Percentiles rank a stretch among this genome's conserved stretches.
phyloP scores from a whole-genome alignment of 2,113 vertebrate genomes.

The Amblyornis subalaris region DNA sequence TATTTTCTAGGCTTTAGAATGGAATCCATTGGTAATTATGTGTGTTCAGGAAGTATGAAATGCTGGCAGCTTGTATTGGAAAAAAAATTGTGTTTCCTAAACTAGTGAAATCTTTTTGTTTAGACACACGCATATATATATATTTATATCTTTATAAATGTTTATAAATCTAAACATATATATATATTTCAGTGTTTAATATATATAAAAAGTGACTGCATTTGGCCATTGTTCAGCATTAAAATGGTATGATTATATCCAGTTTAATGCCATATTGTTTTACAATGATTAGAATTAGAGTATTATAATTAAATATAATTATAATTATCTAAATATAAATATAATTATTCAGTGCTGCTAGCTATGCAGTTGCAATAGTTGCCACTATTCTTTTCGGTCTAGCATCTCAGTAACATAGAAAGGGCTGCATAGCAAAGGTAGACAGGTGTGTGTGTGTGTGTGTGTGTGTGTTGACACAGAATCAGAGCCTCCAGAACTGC shows the following conservation, averaged over 20 bases:
- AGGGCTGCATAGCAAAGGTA: background rate
- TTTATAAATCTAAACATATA: background rate
- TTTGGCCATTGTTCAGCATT: background rate
- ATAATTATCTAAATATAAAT: too few species aligned
- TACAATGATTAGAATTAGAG: background rate
- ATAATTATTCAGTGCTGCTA: background rate
- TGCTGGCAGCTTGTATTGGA: background rate
- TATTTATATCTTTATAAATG: background rate
- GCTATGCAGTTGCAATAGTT: background rate
- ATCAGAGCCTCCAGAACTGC: background rate
- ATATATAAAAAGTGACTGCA: background rate
- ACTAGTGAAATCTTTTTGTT: background rate
- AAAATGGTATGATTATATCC: background rate
- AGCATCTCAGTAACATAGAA: background rate
- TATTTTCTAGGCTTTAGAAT: background rate
- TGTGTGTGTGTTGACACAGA: background rate
- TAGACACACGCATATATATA: background rate
- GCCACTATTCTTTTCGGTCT: background rate
- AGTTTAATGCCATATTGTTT: background rate
- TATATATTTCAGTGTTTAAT: background rate
- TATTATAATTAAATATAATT: background rate
- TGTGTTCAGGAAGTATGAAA: background rate
- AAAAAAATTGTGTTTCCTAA: background rate
- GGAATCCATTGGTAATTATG: background rate
- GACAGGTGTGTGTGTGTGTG: too few species aligned